Evolutionary conservation across 2,888 invertebrate genomes (phyloP).

Genomic region (Phortica okadai): DNA sequence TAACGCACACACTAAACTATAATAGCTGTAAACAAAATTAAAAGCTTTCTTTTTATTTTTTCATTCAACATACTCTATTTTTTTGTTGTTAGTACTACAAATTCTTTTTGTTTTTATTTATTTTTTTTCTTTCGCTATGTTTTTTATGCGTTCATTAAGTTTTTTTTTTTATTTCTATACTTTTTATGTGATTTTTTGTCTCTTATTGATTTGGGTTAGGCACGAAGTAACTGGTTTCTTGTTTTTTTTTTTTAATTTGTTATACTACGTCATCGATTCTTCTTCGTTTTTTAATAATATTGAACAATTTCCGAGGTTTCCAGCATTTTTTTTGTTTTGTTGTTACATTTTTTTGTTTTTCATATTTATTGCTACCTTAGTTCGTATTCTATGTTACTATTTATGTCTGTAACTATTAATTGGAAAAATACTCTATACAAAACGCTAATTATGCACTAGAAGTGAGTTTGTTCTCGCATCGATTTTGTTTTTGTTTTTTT

Average conservation of each 20-base stretch:
- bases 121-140: background rate
- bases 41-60: background rate
- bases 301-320: conserved; percentile 14
- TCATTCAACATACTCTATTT: background rate
- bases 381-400: background rate
- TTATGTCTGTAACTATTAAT: conserved; percentile 27
- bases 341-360: conserved; percentile 9
- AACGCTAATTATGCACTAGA: conserved; percentile 32
- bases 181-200: conserved; percentile 51
- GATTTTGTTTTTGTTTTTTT: background rate
- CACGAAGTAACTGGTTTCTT: conserved; percentile 70
- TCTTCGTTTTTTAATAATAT: background rate
- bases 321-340: background rate
- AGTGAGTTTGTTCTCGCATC: background rate
- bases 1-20: too few relatives aligned
- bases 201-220: conserved; percentile 68
- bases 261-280: background rate
- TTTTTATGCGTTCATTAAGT: background rate
- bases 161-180: conserved; percentile 37
- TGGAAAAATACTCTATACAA: conserved; percentile 44
- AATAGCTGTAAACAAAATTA: background rate
- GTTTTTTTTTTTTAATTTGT: conserved; percentile 10
- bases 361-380: conserved; percentile 21
- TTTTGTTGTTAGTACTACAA: background rate
- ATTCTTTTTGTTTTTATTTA: background rate